Percentiles rank a stretch among this genome's conserved stretches.
Conservation (phyloP, 2,797 vertebrate species). For the Myotis planiceps region DNA sequence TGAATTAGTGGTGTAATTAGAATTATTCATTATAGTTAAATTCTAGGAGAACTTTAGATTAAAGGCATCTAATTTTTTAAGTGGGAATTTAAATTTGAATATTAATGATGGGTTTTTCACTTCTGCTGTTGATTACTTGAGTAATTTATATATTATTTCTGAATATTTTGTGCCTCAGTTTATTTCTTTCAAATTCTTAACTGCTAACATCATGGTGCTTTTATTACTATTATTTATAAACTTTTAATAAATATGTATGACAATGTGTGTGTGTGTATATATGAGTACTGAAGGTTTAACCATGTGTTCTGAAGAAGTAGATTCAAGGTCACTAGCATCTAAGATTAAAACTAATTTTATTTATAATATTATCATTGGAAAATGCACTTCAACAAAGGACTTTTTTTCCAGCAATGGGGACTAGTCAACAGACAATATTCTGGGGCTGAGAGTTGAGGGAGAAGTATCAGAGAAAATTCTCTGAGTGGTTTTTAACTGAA, state of each 20-base stretch:
- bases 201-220: background rate
- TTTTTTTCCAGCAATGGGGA: background rate
- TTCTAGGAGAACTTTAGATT: background rate
- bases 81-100: conserved; percentile 31
- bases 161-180: background rate
- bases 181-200: background rate
- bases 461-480: background rate
- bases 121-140: background rate
- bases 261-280: too few relatives aligned
- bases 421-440: background rate
- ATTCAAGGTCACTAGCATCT: background rate
- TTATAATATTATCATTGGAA: background rate
- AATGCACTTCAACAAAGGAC: background rate
- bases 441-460: accelerated
- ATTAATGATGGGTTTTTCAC: background rate
- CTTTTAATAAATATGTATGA: background rate
- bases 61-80: background rate
- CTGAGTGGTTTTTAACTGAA: background rate
- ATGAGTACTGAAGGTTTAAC: background rate
- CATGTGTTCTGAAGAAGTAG: background rate
- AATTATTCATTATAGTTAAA: conserved; percentile 28
- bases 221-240: background rate
- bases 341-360: background rate
- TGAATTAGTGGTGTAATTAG: background rate
- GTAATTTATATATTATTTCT: background rate